A percentile compares a stretch with the other conserved stretches of the same genome.
Evolutionary conservation across 2,113 vertebrate species (phyloP).

Genomic region (Tiliqua scincoides): DNA sequence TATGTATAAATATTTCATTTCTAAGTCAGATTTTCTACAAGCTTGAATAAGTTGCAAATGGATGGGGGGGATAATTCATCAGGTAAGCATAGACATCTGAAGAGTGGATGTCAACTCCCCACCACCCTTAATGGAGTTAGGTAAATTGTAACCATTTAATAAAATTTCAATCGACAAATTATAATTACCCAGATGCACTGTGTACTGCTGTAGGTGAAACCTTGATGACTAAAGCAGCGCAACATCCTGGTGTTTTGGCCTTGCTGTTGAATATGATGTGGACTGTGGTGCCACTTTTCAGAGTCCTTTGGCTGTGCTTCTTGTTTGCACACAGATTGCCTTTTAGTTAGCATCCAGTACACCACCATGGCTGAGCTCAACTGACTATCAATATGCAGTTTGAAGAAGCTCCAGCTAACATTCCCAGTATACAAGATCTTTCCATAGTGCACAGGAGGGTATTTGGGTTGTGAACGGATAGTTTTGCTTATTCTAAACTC

Average conservation of each 20-base stretch:
- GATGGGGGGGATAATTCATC: constrained; percentile 64
- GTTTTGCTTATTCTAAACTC: constrained; percentile 13
- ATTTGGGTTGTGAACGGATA: constrained; percentile 49
- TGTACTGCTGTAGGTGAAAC: constrained; percentile 68
- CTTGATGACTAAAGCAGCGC: constrained; percentile 67
- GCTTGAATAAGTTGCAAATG: constrained; percentile 66
- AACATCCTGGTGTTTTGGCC: constrained; percentile 62
- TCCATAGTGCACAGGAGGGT: constrained; percentile 49
- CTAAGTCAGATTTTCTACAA: constrained; percentile 68
- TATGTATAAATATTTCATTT: constrained; percentile 62
- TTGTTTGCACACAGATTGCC: constrained; percentile 66
- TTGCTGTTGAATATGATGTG: constrained; percentile 58
- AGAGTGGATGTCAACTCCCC: constrained; percentile 65
- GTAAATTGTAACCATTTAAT: constrained; percentile 43
- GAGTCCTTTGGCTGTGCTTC: constrained; percentile 66
- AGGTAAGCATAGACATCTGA: constrained; percentile 46
- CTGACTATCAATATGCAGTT: constrained; percentile 65
- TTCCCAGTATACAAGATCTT: constrained; percentile 54
- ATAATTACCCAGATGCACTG: constrained; percentile 67
- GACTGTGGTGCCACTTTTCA: constrained; percentile 61
- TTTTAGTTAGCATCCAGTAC: constrained; percentile 54
- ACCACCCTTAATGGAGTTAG: constrained; percentile 69
- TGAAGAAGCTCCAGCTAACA: constrained; percentile 54
- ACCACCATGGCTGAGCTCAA: constrained; percentile 51
- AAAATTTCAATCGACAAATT: constrained; percentile 63